Evolutionary conservation across 2,888 invertebrate genomes (phyloP), one percentile per base, ranked within the genome.

Genomic region (Morpho helenor): DNA sequence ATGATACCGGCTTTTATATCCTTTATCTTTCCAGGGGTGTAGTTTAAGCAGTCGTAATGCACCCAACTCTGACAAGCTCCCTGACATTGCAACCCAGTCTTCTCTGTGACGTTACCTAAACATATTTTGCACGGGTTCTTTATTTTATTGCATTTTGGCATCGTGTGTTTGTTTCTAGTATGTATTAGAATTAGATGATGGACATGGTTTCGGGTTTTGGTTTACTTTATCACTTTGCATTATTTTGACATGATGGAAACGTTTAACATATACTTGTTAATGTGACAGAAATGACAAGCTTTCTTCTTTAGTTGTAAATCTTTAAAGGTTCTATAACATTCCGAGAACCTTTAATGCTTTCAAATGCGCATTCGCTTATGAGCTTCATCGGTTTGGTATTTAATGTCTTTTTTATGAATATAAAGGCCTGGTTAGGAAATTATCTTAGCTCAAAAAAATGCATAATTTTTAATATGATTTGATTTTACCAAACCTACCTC

Each of bases 51-150:
- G 6, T 56, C 63, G 66, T 73, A 89, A 59, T 89, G 89, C 2
- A 84, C 75, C 87, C 87, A 89, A 9, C 69, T 73, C 39, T 74
- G 66, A 54, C 89, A 89, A 0, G 77, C 79, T 0, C 89, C 88
- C 52, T 82, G 73, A 59, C 89, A 89, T 68, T 81, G 79, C 2
- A 87, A 49, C 0, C 88, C 88, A 7, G 62, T 82, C 52, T 80
- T 86, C 0, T 70, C 65, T 0, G 75, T 72, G 3, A 88, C 88
- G 0, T 71, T 46, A 1, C 69, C 66, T n/a, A 80, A 63, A 63
- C 89, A 89, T 60, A 89, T 80, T 66, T 85, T 87, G 71, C 89
- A 89, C 2, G 81, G 79, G 50, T 84, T 84, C 68, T 81, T 82
- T 7, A 72, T 70, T 73, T 79, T 82, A 44, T 63, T 68, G 58